These are phyloP conservation scores for Ictidomys tridecemlineatus DNA, from an alignment of 2,113 vertebrate genomes.

Conservation along the genomic window DNA sequence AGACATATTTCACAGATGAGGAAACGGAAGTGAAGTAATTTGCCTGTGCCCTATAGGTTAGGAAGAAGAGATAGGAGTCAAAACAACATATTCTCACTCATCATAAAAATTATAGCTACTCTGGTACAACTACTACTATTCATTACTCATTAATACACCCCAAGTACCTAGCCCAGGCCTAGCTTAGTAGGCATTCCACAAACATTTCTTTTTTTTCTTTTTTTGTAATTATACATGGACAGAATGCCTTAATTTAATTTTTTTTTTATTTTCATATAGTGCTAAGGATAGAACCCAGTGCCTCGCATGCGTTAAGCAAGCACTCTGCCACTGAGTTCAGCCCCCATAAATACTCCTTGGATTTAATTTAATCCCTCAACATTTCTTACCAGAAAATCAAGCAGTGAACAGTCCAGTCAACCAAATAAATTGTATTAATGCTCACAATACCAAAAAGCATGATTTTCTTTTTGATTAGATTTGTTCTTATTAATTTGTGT, in stretches of 20 bases:
- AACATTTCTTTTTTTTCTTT: background rate
- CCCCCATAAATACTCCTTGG: background rate
- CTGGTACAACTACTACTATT: background rate
- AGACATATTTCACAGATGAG: conserved; percentile 13
- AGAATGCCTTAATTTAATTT: no score
- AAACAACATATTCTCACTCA: background rate
- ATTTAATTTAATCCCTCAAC: conserved; percentile 37
- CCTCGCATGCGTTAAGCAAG: no score
- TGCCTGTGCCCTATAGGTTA: background rate
- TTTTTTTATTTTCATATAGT: no score
- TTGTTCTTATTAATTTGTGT: conserved; percentile 36
- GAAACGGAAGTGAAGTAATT: conserved; percentile 32
- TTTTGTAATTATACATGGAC: no score
- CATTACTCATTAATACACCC: background rate
- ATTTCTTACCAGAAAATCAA: conserved; percentile 35
- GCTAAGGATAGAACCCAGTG: no score
- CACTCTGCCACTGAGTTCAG: no score
- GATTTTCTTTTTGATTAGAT: conserved; percentile 8
- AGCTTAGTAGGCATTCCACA: background rate
- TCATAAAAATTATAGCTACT: background rate
- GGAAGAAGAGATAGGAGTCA: background rate
- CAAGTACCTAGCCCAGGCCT: background rate
- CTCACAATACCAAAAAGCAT: conserved; percentile 53
- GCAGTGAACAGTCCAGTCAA: background rate
- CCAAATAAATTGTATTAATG: conserved; percentile 49